These are phyloP conservation scores for Amia ocellicauda DNA, from an alignment of 2,113 vertebrate genomes.

Conservation along the genomic window DNA sequence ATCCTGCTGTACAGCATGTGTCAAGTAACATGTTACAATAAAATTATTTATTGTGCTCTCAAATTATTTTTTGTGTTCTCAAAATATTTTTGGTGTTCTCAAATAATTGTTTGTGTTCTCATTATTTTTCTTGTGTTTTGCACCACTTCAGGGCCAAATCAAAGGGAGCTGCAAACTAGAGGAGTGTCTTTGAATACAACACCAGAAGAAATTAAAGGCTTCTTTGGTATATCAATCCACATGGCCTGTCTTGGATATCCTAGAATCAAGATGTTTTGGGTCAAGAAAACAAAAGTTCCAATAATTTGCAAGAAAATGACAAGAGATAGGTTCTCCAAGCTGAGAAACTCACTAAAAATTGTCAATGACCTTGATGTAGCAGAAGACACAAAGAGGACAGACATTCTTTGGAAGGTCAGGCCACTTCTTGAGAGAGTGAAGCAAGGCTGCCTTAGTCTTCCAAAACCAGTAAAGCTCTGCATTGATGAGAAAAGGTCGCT, in stretches of 20 bases:
- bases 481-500: constrained; percentile 1
- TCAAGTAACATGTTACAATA: no score
- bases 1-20: no score
- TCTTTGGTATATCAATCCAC: constrained; percentile 24
- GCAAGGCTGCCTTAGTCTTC: no score
- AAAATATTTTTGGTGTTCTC: no score
- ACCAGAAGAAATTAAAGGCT: constrained; percentile 15
- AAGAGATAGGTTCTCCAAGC: constrained; percentile 14
- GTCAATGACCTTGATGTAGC: constrained; percentile 28
- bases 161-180: constrained; percentile 9
- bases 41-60: no score
- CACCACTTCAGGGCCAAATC: constrained; percentile 24
- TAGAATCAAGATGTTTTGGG: constrained; percentile 18
- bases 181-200: constrained; percentile 14
- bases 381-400: no score
- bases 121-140: no score
- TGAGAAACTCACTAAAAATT: constrained; percentile 19
- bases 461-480: no score
- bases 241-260: constrained; percentile 17
- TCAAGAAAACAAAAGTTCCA: constrained; percentile 9
- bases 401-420: constrained; percentile 27
- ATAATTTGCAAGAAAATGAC: constrained; percentile 2
- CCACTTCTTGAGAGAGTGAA: constrained; percentile 13
- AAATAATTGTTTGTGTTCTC: no score
- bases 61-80: no score